Evolutionary conservation across 23 tunicate genomes (phyloP).

Genomic region (Corella eumyota): DNA sequence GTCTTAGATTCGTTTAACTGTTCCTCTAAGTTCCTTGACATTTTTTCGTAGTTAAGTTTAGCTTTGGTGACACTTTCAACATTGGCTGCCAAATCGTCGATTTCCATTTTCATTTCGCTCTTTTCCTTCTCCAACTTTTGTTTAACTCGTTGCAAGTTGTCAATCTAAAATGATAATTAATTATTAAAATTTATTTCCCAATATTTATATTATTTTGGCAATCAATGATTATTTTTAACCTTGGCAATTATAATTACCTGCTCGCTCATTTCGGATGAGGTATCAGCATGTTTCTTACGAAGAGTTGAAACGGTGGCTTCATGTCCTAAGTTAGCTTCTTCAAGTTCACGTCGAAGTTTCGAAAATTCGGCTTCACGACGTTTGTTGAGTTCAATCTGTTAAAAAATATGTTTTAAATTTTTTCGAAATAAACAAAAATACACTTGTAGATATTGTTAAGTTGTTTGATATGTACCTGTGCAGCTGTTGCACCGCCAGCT

Average conservation of each 20-base stretch:
- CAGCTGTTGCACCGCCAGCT: slow-evolving; percentile 92
- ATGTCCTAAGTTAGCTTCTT: slow-evolving; percentile 91
- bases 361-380: slow-evolving; percentile 93
- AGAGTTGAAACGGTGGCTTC: slow-evolving; percentile 84
- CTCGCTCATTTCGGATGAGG: slow-evolving; percentile 82
- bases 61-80: slow-evolving; percentile 70
- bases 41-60: slow-evolving; percentile 85
- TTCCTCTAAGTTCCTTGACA: slow-evolving; percentile 78
- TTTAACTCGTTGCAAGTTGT: slow-evolving; percentile 96
- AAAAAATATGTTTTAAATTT: background rate
- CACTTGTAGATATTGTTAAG: background rate
- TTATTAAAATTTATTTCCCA: too few relatives aligned
- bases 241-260: too few relatives aligned
- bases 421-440: background rate
- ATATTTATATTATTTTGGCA: too few relatives aligned
- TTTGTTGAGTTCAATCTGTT: slow-evolving; percentile 88
- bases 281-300: slow-evolving; percentile 86
- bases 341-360: slow-evolving; percentile 86
- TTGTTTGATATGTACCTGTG: slow-evolving; percentile 33
- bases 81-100: slow-evolving; percentile 82
- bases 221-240: too few relatives aligned
- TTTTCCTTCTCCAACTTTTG: slow-evolving; percentile 98
- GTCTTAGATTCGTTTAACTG: slow-evolving; percentile 57
- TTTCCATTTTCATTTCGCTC: slow-evolving; percentile 96
- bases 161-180: slow-evolving; percentile 52